Evolutionary conservation across 2,113 vertebrate genomes (phyloP), one percentile per base, ranked within the genome.

Genomic region (Fregetta grallaria): DNA sequence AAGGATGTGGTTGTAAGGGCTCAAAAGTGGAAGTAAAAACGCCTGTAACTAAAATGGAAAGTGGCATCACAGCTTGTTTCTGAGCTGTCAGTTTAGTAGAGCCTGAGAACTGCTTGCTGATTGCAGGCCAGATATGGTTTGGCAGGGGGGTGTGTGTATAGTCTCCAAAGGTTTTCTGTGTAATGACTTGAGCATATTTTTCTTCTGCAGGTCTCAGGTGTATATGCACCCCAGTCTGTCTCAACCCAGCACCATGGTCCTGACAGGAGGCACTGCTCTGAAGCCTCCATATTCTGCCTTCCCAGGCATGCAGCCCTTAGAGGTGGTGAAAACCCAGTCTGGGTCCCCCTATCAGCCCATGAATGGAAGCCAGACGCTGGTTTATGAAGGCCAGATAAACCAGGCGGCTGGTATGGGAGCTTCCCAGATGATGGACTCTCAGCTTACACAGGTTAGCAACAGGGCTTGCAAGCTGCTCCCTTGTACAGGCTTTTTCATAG

Each of bases 141-240:
- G 55, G 16, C 15, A 15, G 26, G 12, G 6, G 15, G 25, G 40
- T 5, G 6, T 25, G 40, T 65, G 6, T 38, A 12, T 44, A 10
- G 15, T 76, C 23, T 88, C 11, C 15, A 22, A 13, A 19, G 34
- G 63, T 9, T 75, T 47, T 38, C 7, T n/a, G 4, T 5, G 0
- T 62, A 52, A 26, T 88, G 36, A 96, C 55, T 70, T 18, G 11
- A 61, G 32, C 1, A 0, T 70, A 20, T 63, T 16, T 79, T 68
- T 86, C 70, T 80, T 71, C 63, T 83, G 44, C 96, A 99, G 99
- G 96, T 99, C 99, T 97, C 99, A 99, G 98, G 99, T 99, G 96
- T 99, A 99, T 95, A 99, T 99, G 99, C 99, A 99, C 91, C 99
- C 99, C 91, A 99, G 99, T 98, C 98, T 99, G 93, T 99, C 99